phyloP scores from a whole-genome alignment of 2,797 vertebrate species.

The Tragelaphus eurycerus region DNA sequence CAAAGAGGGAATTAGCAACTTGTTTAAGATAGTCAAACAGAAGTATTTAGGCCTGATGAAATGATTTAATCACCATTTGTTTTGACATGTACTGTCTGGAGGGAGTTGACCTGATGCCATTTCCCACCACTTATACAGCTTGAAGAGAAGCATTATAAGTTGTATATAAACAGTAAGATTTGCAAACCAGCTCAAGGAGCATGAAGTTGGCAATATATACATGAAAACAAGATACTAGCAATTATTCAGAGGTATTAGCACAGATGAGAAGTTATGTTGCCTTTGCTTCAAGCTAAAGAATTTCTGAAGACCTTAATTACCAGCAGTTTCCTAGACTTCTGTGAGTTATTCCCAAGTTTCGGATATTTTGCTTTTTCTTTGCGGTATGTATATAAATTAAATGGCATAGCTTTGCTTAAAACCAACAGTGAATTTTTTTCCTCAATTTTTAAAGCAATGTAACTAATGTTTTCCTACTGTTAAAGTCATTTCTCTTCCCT shows the following conservation, averaged over 20 bases:
- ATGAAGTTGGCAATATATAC: not conserved
- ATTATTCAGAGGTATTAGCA: not conserved
- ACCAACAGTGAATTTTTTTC: not conserved
- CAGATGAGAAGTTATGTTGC: not conserved
- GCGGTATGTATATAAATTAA: constrained; percentile 26
- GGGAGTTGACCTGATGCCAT: not conserved
- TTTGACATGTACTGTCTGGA: not conserved
- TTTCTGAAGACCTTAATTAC: not conserved
- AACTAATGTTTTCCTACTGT: constrained; percentile 26
- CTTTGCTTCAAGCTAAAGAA: not conserved
- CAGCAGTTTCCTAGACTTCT: not conserved
- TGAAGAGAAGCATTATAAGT: not conserved
- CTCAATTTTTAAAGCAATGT: constrained; percentile 48
- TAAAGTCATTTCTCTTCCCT: constrained; percentile 32
- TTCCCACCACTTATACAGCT: not conserved
- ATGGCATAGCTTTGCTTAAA: constrained; percentile 17
- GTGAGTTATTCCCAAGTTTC: not conserved
- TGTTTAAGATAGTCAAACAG: not conserved
- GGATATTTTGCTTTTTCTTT: not conserved
- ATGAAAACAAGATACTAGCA: not conserved
- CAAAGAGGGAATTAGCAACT: not conserved
- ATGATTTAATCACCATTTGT: not conserved
- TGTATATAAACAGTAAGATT: not conserved
- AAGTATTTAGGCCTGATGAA: not conserved
- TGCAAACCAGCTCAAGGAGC: not conserved